Evolutionary conservation across 2,113 vertebrate species (phyloP), one percentile per base, ranked within the genome.

Genomic region (Tetrax tetrax): DNA sequence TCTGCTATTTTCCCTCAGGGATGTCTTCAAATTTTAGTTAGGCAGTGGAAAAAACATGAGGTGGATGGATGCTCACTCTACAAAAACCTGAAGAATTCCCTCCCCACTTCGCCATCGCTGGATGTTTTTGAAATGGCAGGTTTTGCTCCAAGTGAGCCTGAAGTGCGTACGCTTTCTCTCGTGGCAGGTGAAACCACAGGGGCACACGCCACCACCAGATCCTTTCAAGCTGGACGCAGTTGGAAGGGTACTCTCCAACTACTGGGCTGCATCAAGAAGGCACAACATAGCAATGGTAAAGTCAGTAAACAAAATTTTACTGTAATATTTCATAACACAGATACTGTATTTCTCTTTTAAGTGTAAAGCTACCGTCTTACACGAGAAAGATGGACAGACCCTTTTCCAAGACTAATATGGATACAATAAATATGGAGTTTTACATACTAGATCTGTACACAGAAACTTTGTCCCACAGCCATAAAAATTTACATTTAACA

Each of bases 361-460:
- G 99, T 99, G 98, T 99, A 98, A 99, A 99, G 99, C 99, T 99
- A 99, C 98, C 85, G 98, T 99, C 98, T 98, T 98, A 99, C 98
- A 99, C 98, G 98, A 97, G 97, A 96, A 97, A 97, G 96, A 97
- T 98, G 98, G 98, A 98, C 98, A 98, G 98, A 99, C 98, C 98
- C 98, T 98, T 98, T 98, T 98, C 98, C 98, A 98, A 98, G 99
- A 99, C 98, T 99, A 99, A 98, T 98, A 98, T 99, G 99, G 98
- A 98, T 98, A 99, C 98, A 99, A 99, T 99, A 99, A 99, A 99
- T 99, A 98, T 98, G 98, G 97, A 99, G 97, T 98, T 98, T 98
- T 98, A 99, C 99, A 98, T 98, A 99, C 98, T 98, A 99, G 98
- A 99, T 99, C 99, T 99, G 99, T 99, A 99, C 99, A 99, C 98